Percentiles rank a stretch among this genome's conserved stretches.
These are phyloP conservation scores for Semaprochilodus insignis DNA, from an alignment of 2,797 vertebrate species.

Conservation along the genomic window DNA sequence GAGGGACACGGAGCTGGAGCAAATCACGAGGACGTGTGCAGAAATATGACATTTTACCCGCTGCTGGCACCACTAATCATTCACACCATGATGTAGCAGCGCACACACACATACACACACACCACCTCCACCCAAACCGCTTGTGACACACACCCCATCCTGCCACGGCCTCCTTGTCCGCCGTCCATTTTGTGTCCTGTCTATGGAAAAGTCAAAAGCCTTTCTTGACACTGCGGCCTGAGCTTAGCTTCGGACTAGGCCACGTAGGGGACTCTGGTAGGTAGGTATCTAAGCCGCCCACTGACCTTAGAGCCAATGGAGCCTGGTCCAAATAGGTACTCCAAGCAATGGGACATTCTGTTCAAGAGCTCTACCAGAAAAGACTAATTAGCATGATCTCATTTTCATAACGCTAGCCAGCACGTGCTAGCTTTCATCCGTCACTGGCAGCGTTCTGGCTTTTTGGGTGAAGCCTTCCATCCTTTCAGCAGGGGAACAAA, in stretches of 20 bases:
- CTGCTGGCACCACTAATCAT: conserved; percentile 62
- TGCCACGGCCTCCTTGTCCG: neutral
- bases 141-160: conserved; percentile 27
- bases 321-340: neutral
- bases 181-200: conserved; percentile 46
- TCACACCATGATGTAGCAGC: conserved; percentile 47
- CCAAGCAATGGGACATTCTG: no score
- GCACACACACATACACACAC: conserved; percentile 9
- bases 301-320: neutral
- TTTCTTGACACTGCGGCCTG: neutral
- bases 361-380: no score
- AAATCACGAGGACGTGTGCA: conserved; percentile 58
- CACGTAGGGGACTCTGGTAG: neutral
- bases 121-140: conserved; percentile 27
- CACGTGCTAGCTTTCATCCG: neutral
- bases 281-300: neutral
- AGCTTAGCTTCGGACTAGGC: neutral
- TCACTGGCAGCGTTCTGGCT: neutral
- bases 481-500: conserved; percentile 37
- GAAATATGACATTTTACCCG: conserved; percentile 62
- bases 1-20: conserved; percentile 58
- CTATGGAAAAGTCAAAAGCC: conserved; percentile 24
- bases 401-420: neutral
- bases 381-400: neutral
- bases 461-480: conserved; percentile 23